These are phyloP conservation scores for Polymixis flavicincta DNA, from an alignment of 2,888 invertebrate species.

Conservation along the genomic window DNA sequence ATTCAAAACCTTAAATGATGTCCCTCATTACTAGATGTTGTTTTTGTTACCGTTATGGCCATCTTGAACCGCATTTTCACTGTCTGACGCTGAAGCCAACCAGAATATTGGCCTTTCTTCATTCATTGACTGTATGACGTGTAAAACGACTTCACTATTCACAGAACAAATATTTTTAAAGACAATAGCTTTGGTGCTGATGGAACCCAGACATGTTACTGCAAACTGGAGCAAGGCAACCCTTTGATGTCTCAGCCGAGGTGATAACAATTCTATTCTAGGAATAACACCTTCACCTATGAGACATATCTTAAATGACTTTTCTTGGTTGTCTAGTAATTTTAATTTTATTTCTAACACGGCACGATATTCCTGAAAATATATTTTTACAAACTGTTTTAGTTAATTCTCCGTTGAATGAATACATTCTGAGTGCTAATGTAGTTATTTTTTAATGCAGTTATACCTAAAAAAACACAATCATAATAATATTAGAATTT, in stretches of 20 bases:
- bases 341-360: slow-evolving; percentile 85
- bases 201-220: slow-evolving; percentile 85
- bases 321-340: slow-evolving; percentile 81
- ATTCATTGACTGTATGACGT: slow-evolving; percentile 70
- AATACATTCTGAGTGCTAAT: too few relatives aligned
- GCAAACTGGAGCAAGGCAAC: slow-evolving; percentile 78
- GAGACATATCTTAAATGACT: slow-evolving; percentile 84
- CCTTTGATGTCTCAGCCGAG: slow-evolving; percentile 75
- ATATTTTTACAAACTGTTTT: neutral
- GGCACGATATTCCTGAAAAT: slow-evolving; percentile 84
- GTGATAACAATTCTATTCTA: slow-evolving; percentile 79
- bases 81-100: slow-evolving; percentile 71
- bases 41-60: slow-evolving; percentile 74
- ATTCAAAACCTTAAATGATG: too few relatives aligned
- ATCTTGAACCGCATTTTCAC: slow-evolving; percentile 69
- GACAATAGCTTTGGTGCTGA: slow-evolving; percentile 75
- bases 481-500: too few relatives aligned
- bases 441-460: too few relatives aligned
- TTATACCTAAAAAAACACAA: too few relatives aligned
- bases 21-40: neutral
- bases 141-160: slow-evolving; percentile 74
- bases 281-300: slow-evolving; percentile 88
- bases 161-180: slow-evolving; percentile 83
- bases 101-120: slow-evolving; percentile 82
- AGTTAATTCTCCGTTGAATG: neutral